Percentiles rank a stretch among this genome's conserved stretches.
These are phyloP conservation scores for Gephyroberyx darwinii DNA, from an alignment of 2,797 vertebrate genomes.

Conservation along the genomic window DNA sequence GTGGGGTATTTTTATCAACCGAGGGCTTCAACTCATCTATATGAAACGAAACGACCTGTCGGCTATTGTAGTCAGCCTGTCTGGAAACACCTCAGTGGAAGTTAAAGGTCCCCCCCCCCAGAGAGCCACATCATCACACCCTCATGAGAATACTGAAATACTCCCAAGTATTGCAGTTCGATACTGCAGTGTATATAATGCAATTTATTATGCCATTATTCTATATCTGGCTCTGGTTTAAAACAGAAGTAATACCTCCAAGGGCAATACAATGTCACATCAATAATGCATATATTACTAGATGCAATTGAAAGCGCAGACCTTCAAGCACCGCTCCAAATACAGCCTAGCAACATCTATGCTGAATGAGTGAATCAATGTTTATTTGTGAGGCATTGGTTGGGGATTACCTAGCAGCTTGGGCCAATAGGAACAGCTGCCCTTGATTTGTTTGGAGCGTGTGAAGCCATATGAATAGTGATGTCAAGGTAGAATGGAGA, in stretches of 20 bases:
- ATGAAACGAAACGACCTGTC: no score
- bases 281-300: background rate
- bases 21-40: no score
- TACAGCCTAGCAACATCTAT: constrained; percentile 6
- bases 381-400: background rate
- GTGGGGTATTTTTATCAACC: no score
- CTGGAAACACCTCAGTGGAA: no score
- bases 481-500: no score
- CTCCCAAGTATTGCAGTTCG: background rate
- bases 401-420: background rate
- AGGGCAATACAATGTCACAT: no score
- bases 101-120: no score
- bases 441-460: constrained; percentile 1
- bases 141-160: background rate
- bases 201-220: background rate
- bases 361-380: constrained; percentile 2
- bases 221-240: no score
- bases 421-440: background rate
- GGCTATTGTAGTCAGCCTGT: background rate
- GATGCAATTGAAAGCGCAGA: background rate
- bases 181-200: background rate
- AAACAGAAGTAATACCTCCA: no score
- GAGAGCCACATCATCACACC: no score
- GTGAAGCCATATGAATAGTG: background rate
- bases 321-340: no score